Evolutionary conservation across 2,888 invertebrate genomes (phyloP).

Genomic region (Melolontha melolontha): DNA sequence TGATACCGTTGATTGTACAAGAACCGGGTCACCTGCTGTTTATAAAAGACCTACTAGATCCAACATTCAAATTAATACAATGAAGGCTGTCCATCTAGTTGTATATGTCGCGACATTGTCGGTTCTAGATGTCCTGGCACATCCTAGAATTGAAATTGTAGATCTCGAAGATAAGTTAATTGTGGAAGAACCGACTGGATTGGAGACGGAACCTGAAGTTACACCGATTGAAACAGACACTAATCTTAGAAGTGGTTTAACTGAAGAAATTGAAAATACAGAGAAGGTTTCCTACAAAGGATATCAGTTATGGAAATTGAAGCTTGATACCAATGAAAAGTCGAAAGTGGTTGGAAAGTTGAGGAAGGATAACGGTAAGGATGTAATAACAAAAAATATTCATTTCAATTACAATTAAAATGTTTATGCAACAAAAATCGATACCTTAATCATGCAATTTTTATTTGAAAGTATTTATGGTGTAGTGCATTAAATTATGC

Average conservation of each 20-base stretch:
- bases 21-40: slow-evolving; percentile 27
- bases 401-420: slow-evolving; percentile 10
- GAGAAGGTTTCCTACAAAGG: slow-evolving; percentile 75
- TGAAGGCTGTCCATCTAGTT: slow-evolving; percentile 19
- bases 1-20: slow-evolving; percentile 30
- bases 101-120: slow-evolving; percentile 13
- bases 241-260: slow-evolving; percentile 18
- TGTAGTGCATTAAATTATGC: too few species aligned
- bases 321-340: slow-evolving; percentile 68
- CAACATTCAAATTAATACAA: slow-evolving; percentile 24
- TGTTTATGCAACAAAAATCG: slow-evolving; percentile 17
- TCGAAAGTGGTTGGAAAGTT: slow-evolving; percentile 68
- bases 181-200: neutral
- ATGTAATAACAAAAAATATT: neutral
- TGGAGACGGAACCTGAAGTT: too few species aligned
- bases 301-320: slow-evolving; percentile 82
- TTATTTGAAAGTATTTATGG: too few species aligned
- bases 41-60: slow-evolving; percentile 31
- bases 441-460: neutral
- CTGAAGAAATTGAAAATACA: slow-evolving; percentile 19
- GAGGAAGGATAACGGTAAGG: slow-evolving; percentile 59
- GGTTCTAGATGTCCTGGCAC: neutral
- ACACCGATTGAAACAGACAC: neutral
- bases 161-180: neutral
- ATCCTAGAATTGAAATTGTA: slow-evolving; percentile 1